A percentile compares a stretch with the other conserved stretches of the same genome.
These are phyloP conservation scores for Choreutis nemorana DNA, from an alignment of 2,888 invertebrate species.

Conservation along the genomic window DNA sequence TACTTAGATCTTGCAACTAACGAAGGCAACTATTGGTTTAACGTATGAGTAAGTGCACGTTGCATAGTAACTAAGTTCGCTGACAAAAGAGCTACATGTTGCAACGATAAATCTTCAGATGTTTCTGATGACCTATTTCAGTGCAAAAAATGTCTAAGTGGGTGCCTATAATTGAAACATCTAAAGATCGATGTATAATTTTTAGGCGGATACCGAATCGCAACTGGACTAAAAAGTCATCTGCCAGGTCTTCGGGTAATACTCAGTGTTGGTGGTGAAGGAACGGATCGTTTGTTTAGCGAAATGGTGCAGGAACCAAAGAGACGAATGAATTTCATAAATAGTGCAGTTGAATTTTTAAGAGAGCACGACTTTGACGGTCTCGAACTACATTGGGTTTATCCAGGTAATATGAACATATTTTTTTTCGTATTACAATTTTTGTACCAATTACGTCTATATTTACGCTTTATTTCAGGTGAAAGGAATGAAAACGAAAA, in stretches of 20 bases:
- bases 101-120: no score
- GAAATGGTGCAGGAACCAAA: slow-evolving; percentile 67
- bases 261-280: slow-evolving; percentile 78
- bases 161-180: slow-evolving; percentile 1
- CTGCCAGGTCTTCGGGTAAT: slow-evolving; percentile 74
- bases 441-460: no score
- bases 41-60: no score
- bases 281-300: slow-evolving; percentile 67
- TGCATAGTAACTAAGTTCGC: no score
- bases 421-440: neutral
- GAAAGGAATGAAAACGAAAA: slow-evolving; percentile 60
- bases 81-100: no score
- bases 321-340: slow-evolving; percentile 66
- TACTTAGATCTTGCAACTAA: no score
- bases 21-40: no score
- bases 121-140: no score
- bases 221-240: slow-evolving; percentile 71
- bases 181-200: no score
- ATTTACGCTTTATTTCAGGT: slow-evolving; percentile 22
- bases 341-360: slow-evolving; percentile 71
- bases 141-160: no score
- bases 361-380: slow-evolving; percentile 80
- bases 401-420: slow-evolving; percentile 67
- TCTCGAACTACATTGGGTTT: slow-evolving; percentile 82
- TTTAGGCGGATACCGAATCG: slow-evolving; percentile 76